These are phyloP conservation scores for Zosterops pallidus DNA, from an alignment of 2,113 vertebrate genomes.

Conservation along the genomic window DNA sequence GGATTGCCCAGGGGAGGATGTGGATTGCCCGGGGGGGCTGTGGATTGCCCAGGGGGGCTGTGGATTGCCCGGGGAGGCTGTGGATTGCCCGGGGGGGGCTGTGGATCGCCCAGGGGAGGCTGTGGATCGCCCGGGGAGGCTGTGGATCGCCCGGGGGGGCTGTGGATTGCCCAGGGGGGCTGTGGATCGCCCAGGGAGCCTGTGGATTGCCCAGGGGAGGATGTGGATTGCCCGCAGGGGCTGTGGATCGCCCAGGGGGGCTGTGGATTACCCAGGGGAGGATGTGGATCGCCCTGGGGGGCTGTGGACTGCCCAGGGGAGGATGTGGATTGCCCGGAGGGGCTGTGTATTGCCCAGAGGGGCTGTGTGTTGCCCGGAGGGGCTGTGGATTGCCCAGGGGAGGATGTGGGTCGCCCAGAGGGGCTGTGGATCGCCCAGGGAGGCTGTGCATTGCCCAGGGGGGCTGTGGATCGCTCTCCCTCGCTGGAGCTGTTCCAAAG, in stretches of 20 bases:
- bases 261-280: rapidly evolving
- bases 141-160: rapidly evolving
- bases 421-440: rapidly evolving
- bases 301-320: rapidly evolving
- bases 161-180: rapidly evolving
- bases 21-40: rapidly evolving
- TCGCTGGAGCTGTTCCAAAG: neutral
- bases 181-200: neutral
- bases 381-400: neutral
- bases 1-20: neutral
- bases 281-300: rapidly evolving
- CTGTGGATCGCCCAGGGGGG: rapidly evolving
- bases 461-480: neutral
- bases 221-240: rapidly evolving
- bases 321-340: rapidly evolving
- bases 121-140: rapidly evolving
- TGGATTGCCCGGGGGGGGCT: rapidly evolving
- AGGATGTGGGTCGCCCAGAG: rapidly evolving
- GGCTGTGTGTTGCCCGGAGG: rapidly evolving
- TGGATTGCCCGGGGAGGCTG: rapidly evolving
- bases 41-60: rapidly evolving
- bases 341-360: rapidly evolving
- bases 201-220: rapidly evolving
- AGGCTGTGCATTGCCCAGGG: rapidly evolving
- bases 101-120: rapidly evolving